phyloP scores from a whole-genome alignment of 2,797 vertebrate genomes.

The Clamator glandarius region DNA sequence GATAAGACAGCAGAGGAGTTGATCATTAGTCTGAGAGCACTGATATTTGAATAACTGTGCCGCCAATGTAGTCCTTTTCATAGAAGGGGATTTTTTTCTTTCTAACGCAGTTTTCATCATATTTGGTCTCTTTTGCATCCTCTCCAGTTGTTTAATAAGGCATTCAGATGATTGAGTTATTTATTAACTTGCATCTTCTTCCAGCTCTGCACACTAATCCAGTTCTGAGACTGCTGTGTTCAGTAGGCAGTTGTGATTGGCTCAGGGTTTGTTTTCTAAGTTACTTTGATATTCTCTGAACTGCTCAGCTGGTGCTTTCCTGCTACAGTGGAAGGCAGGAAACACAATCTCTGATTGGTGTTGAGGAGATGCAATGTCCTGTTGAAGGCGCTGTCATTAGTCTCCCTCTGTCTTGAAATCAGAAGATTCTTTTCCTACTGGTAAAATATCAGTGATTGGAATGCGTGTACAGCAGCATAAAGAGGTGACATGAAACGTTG shows the following conservation, averaged over 20 bases:
- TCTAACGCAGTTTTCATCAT: not conserved
- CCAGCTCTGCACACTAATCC: constrained; percentile 23
- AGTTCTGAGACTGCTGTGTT: not conserved
- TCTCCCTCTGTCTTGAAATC: constrained; percentile 33
- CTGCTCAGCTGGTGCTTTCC: constrained; percentile 33
- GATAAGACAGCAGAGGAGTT: not conserved
- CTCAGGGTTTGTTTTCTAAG: not conserved
- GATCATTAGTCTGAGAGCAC: not conserved
- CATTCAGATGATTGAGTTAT: not conserved
- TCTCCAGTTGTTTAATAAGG: not conserved
- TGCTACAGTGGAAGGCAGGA: constrained; percentile 40
- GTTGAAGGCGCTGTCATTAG: constrained; percentile 52
- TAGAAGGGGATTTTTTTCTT: not conserved
- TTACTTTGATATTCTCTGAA: constrained; percentile 2
- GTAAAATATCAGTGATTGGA: constrained; percentile 29
- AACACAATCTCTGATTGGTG: constrained; percentile 61
- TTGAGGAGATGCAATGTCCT: constrained; percentile 27
- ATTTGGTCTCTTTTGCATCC: not conserved
- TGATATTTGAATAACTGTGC: not conserved
- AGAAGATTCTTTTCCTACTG: constrained; percentile 12
- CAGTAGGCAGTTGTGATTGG: not conserved
- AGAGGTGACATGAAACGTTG: constrained; percentile 9
- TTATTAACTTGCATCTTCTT: not conserved
- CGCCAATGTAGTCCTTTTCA: not conserved
- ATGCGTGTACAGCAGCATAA: not conserved